phyloP scores from a whole-genome alignment of 1,140 invertebrate genomes.

The Anagrus nilaparvatae region DNA sequence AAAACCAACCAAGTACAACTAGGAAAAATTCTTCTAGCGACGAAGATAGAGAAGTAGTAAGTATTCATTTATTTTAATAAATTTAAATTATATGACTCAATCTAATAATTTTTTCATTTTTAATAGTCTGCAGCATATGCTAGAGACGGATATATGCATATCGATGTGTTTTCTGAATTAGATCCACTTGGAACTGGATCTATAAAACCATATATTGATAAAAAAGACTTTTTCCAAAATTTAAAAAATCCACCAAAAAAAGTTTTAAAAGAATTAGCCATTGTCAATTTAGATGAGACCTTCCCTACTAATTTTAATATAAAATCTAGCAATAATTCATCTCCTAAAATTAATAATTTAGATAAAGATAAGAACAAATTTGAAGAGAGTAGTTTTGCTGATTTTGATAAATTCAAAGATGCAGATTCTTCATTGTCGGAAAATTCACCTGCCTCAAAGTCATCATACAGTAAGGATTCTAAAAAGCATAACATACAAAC shows the following conservation, averaged over 20 bases:
- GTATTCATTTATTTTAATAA: constrained; percentile 7
- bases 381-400: constrained; percentile 34
- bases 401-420: constrained; percentile 38
- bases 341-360: constrained; percentile 16
- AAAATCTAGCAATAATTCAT: constrained; percentile 24
- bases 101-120: not conserved
- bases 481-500: constrained; percentile 30
- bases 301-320: constrained; percentile 36
- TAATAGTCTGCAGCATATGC: not conserved
- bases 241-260: constrained; percentile 87
- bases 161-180: constrained; percentile 84
- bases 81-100: not conserved
- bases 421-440: constrained; percentile 19
- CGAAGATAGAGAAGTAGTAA: constrained; percentile 32
- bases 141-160: constrained; percentile 24
- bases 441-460: constrained; percentile 20
- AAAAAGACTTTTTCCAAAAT: constrained; percentile 91
- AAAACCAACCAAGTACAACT: constrained; percentile 26
- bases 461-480: constrained; percentile 18
- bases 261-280: constrained; percentile 71
- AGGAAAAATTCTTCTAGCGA: constrained; percentile 22
- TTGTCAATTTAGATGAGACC: constrained; percentile 31
- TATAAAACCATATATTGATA: constrained; percentile 84
- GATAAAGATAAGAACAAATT: constrained; percentile 22
- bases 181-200: constrained; percentile 83